Base-by-base conservation (phyloP, 2,797 vertebrate genomes). In the Anableps anableps region DNA sequence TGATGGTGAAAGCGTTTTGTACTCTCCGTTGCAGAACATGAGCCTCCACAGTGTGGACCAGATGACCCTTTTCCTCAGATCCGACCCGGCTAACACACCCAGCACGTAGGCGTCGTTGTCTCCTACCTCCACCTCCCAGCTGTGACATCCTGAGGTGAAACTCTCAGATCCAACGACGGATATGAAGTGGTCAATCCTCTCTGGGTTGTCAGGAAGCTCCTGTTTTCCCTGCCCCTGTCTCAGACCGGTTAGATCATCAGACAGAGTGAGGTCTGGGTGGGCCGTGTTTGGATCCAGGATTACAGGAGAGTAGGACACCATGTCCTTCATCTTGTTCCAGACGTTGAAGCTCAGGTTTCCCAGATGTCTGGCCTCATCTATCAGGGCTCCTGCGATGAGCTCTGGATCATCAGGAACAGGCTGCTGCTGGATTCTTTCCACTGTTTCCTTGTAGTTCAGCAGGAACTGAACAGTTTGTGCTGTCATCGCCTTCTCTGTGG, bases 71-170 rank as follows among this genome's bases (percentile, higher is more conserved):
- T 74, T 75, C 53, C 53, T 75, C 8, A 1, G 5, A 29, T 29
- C 51, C 8, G 74, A 58, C 38, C 58, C 74, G 0, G 0, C 23
- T 3, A 50, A 26, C 5, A 36, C 75, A 11, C 75, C 75, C 75
- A 77, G 47, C 23, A 51, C 31, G 31, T 64, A 77, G 9, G 21
- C 14, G 1, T 31, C 31, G 31, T 47, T 31, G 34, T 51, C 31
- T n/a, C 16, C 62, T 26, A 78, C 72, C 16, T 78, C 48, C 0
- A 82, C 58, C 8, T 75, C 64, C 76, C 81, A 83, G 66, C 64
- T 72, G 66, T 79, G 81, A 72, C 21, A 48, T 45, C 76, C 81
- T 60, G 76, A 78, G 62, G n/a, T 43, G 16, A 82, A 82, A 19
- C 76, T 45, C 14, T 82, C 76, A 9, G 76, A 78, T 19, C 76